phyloP scores from a whole-genome alignment of 2,797 vertebrate genomes.

The Pempheris klunzingeri region DNA sequence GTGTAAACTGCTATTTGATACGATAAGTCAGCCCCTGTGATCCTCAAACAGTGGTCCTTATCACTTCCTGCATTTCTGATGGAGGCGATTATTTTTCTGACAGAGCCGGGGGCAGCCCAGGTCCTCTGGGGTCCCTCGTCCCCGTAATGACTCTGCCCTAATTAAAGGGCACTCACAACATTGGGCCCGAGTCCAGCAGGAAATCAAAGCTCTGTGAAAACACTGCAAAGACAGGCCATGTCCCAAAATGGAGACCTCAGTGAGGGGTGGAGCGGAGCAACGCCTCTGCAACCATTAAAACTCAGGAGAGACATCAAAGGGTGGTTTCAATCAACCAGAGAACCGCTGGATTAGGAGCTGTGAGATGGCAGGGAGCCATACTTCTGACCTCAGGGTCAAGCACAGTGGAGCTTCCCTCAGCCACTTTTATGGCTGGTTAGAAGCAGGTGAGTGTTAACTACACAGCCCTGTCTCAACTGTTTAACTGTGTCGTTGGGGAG shows the following conservation, averaged over 20 bases:
- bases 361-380: conserved; percentile 38
- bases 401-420: conserved; percentile 18
- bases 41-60: conserved; percentile 69
- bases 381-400: conserved; percentile 60
- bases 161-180: conserved; percentile 65
- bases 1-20: conserved; percentile 24
- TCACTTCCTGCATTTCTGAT: conserved; percentile 77
- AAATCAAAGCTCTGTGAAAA: conserved; percentile 71
- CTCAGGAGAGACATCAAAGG: conserved; percentile 59
- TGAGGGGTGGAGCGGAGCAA: conserved; percentile 18
- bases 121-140: conserved; percentile 69
- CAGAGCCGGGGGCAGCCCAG: conserved; percentile 33
- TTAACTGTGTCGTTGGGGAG: conserved; percentile 31
- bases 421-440: conserved; percentile 56
- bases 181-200: conserved; percentile 50
- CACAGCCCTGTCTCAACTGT: conserved; percentile 25
- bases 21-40: conserved; percentile 66
- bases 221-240: conserved; percentile 36
- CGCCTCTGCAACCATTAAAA: conserved; percentile 49
- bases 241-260: conserved; percentile 57
- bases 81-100: conserved; percentile 64
- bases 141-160: conserved; percentile 62
- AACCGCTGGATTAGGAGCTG: conserved; percentile 23
- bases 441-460: conserved; percentile 48
- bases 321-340: conserved; percentile 45